Conservation (phyloP, 1,140 invertebrate species). For the Ips nitidus region DNA sequence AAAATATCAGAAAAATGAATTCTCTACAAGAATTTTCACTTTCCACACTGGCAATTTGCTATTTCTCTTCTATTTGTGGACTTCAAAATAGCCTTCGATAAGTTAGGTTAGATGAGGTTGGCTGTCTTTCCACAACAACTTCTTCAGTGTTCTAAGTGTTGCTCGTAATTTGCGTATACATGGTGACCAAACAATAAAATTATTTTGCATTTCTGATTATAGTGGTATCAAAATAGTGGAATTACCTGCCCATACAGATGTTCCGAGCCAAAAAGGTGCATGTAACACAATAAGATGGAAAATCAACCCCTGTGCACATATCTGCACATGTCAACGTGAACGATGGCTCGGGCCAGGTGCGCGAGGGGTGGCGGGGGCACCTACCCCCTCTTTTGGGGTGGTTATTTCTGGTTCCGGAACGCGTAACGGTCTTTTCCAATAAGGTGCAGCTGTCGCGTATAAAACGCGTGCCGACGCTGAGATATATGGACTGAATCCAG, state of each 20-base stretch:
- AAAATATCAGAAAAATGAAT: too few species aligned
- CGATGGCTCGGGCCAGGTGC: constrained; percentile 34
- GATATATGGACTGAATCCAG: constrained; percentile 17
- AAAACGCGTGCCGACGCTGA: constrained; percentile 37
- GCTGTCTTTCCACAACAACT: too few species aligned
- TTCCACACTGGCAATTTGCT: too few species aligned
- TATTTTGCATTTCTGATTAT: not conserved
- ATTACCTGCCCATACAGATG: constrained; percentile 19
- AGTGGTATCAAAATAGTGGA: not conserved
- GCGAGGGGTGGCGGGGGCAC: constrained; percentile 21
- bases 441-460: constrained; percentile 38
- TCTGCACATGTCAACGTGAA: constrained; percentile 41
- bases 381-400: constrained; percentile 13
- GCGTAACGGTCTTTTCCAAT: constrained; percentile 39
- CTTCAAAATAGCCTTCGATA: too few species aligned
- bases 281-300: not conserved
- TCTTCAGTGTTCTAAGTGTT: too few species aligned
- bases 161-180: not conserved
- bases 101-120: too few species aligned
- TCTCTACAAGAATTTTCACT: too few species aligned
- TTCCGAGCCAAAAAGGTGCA: constrained; percentile 25
- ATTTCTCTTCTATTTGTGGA: too few species aligned
- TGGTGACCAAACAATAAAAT: not conserved
- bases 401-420: constrained; percentile 25
- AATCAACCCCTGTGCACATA: constrained; percentile 34